phyloP scores from a whole-genome alignment of 1,140 invertebrate species.

The Batillaria attramentaria region DNA sequence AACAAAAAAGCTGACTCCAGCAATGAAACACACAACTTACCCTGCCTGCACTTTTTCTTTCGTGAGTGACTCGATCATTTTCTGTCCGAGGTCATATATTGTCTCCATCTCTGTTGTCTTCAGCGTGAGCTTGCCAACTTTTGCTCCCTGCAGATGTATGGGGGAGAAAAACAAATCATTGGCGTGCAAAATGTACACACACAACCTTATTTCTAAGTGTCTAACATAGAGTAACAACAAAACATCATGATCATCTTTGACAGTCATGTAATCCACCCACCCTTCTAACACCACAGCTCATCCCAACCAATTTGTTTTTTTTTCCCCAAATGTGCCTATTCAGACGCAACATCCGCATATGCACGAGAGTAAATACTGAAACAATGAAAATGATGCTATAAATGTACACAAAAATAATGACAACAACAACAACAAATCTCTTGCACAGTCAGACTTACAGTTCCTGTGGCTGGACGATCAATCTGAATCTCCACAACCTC shows the following conservation, averaged over 20 bases:
- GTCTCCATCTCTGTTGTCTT: slow-evolving; percentile 99
- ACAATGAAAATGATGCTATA: background rate
- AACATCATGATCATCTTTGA: too few species aligned
- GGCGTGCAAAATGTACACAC: too few species aligned
- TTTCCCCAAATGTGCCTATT: background rate
- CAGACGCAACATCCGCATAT: background rate
- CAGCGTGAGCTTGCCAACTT: slow-evolving; percentile 92
- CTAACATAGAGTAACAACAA: too few species aligned
- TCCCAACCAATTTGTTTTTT: too few species aligned
- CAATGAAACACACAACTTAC: slow-evolving; percentile 55
- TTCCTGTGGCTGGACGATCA: slow-evolving; percentile 91
- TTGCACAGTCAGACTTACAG: slow-evolving; percentile 68
- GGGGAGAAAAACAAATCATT: too few species aligned
- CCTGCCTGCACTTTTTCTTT: slow-evolving; percentile 91
- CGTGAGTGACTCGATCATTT: slow-evolving; percentile 98
- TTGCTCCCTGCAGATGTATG: slow-evolving; percentile 83
- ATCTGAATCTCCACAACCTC: slow-evolving; percentile 99
- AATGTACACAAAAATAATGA: background rate
- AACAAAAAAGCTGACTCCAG: background rate
- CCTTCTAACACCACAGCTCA: too few species aligned
- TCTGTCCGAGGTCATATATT: slow-evolving; percentile 97
- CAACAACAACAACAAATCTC: background rate
- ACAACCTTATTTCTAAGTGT: too few species aligned
- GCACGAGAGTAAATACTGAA: background rate
- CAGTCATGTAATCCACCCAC: too few species aligned